Evolutionary conservation across 1,140 invertebrate species (phyloP).

Genomic region (Ridgeia piscesae): DNA sequence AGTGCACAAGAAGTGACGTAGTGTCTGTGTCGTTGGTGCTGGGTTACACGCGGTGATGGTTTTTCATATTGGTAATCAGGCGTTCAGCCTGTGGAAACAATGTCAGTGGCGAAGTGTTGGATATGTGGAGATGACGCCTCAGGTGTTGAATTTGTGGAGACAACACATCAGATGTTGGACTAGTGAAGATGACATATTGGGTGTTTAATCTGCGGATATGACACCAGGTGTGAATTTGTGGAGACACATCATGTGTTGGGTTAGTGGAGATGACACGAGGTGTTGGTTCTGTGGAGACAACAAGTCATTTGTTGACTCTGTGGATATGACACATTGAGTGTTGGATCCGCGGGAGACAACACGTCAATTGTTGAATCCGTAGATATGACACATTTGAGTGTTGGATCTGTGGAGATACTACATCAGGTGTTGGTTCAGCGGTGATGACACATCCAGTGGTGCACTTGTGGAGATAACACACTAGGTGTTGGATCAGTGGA

Average conservation of each 20-base stretch:
- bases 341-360: background rate
- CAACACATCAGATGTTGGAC: background rate
- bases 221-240: no score
- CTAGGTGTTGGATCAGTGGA: no score
- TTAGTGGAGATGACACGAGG: background rate
- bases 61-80: background rate
- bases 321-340: background rate
- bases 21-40: background rate
- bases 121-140: background rate
- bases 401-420: background rate
- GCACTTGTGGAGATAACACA: no score
- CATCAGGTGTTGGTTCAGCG: no score
- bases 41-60: background rate
- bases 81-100: background rate
- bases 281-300: background rate
- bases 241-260: background rate
- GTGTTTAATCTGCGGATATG: background rate
- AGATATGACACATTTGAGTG: background rate
- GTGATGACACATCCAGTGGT: no score
- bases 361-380: background rate
- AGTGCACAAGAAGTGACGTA: conserved; percentile 5
- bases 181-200: background rate
- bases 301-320: background rate
- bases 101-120: background rate
- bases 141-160: background rate